Evolutionary conservation across 2,113 vertebrate genomes (phyloP).

Genomic region (Myiozetetes cayanensis): DNA sequence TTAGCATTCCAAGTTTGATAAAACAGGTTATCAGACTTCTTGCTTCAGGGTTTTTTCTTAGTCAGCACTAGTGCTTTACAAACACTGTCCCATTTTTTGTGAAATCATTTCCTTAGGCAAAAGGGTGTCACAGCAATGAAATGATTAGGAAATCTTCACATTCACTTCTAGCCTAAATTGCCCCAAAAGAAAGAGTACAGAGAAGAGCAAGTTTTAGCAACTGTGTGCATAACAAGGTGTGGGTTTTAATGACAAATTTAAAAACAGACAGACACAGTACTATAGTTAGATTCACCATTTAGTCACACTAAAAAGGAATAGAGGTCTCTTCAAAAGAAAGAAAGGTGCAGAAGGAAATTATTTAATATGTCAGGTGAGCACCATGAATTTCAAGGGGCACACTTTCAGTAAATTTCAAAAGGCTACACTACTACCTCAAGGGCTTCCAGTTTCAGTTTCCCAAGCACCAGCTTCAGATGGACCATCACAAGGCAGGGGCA

Average conservation of each 20-base stretch:
- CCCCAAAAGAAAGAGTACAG: neutral
- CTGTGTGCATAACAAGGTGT: neutral
- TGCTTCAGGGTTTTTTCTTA: neutral
- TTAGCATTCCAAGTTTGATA: neutral
- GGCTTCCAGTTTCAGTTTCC: neutral
- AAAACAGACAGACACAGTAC: neutral
- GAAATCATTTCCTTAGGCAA: neutral
- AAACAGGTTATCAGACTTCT: neutral
- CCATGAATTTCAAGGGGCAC: neutral
- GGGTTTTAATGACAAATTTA: neutral
- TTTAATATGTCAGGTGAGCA: neutral
- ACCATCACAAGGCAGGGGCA: neutral
- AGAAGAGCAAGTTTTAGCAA: neutral
- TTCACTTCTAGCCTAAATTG: neutral
- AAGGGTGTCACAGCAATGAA: neutral
- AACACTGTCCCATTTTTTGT: neutral
- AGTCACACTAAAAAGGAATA: neutral
- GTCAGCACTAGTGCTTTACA: neutral
- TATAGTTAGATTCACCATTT: neutral
- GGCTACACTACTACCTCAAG: neutral
- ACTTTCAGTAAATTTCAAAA: neutral
- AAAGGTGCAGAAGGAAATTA: neutral
- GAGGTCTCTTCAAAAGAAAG: neutral
- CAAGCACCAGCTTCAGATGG: neutral
- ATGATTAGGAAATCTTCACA: neutral